Evolutionary conservation across 2,888 invertebrate species (phyloP), one percentile per base, ranked within the genome.

Genomic region (Hoplodrina blanda): DNA sequence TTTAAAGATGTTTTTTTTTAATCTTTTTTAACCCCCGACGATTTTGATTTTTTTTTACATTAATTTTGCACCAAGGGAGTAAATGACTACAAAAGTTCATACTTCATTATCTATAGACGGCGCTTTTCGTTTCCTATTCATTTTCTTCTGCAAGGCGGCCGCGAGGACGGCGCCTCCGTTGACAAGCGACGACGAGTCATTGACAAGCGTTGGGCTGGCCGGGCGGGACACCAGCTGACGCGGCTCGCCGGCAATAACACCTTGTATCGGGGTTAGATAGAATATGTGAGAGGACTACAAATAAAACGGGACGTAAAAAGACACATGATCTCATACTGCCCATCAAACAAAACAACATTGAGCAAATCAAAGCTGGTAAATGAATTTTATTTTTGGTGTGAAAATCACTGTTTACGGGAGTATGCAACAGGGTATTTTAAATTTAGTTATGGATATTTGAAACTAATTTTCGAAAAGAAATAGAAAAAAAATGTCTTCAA

Each of bases 101-200:
- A 95, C 95, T 87, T 96, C 96, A 84, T 89, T 93, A 60, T 96
- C 96, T 63, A 94, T 73, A 4, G 95, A 94, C 46, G 96, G 96
- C 6, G 97, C 97, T 92, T 98, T 98, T 83, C 98, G 95, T 92
- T 98, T 98, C 73, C 98, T 96, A 85, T 97, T 97, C 88, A 98
- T 98, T 91, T 98, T 98, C 92, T 98, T 98, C 90, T 98, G 98
- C 73, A 98, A 91, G 0, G 98, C 98, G 0, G 98, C 98, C 1
- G 97, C 98, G 11, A 98, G 92, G 0, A 98, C 98, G 0, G 98
- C 98, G 59, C 97, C 97, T 10, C 98, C 98, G 90, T 98, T 98
- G 41, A 98, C 97, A 69, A 98, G 96, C 0, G 94, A 91, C 1
- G 94, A 84, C 0, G 94, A 85, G 44, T 95, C 95, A 62, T 88